A percentile compares a stretch with the other conserved stretches of the same genome.
phyloP scores from a whole-genome alignment of 30 jellyfish, hydroid and myxozoan genomes.

The Aurelia sp. region DNA sequence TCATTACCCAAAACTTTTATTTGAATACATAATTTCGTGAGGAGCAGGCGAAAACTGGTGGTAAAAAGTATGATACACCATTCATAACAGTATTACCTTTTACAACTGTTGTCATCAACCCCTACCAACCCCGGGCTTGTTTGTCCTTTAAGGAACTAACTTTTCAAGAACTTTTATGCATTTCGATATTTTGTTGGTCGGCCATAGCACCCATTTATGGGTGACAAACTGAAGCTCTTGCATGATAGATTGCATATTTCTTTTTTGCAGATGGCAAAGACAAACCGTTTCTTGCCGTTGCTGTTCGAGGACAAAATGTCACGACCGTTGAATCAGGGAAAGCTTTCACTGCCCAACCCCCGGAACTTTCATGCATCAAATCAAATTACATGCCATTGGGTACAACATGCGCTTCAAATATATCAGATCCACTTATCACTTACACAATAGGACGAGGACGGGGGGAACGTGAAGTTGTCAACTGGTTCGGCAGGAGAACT shows the following conservation, averaged over 20 bases:
- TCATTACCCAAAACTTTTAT: no score
- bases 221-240: no score
- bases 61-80: no score
- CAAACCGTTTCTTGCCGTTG: slow-evolving; percentile 51
- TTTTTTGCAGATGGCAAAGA: slow-evolving; percentile 55
- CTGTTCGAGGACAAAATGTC: slow-evolving; percentile 68
- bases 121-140: no score
- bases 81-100: no score
- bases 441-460: slow-evolving; percentile 77
- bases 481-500: slow-evolving; percentile 72
- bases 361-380: slow-evolving; percentile 34
- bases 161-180: no score
- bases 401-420: slow-evolving; percentile 2
- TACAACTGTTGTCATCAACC: no score
- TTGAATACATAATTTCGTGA: no score
- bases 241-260: background rate
- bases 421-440: slow-evolving; percentile 56
- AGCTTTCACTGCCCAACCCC: slow-evolving; percentile 39
- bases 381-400: slow-evolving; percentile 29
- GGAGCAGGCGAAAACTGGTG: no score
- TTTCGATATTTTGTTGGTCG: no score
- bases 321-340: slow-evolving; percentile 58
- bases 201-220: no score
- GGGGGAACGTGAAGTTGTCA: slow-evolving; percentile 75
- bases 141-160: no score